Conservation (phyloP, 2,797 vertebrate genomes). For the Micromesistius poutassou region DNA sequence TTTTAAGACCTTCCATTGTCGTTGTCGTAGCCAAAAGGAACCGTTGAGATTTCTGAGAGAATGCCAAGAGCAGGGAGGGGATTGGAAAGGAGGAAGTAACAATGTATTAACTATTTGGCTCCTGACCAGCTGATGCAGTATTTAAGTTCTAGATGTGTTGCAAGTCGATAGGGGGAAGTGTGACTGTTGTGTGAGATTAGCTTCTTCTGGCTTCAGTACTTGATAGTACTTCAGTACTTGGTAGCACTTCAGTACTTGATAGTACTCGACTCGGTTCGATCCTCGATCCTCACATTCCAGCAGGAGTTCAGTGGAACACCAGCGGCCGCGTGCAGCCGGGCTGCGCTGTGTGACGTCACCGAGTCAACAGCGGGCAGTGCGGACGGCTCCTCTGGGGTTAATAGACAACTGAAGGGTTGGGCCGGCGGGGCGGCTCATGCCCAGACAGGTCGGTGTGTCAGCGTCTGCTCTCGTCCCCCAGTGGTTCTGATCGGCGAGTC, state of each 20-base stretch:
- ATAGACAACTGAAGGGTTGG: background rate
- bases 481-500: conserved; percentile 97
- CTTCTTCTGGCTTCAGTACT: background rate
- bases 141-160: background rate
- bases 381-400: conserved; percentile 10
- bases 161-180: background rate
- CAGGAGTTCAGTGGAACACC: conserved; percentile 7
- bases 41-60: background rate
- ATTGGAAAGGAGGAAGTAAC: conserved; percentile 42
- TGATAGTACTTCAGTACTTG: background rate
- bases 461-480: conserved; percentile 43
- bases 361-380: conserved; percentile 6
- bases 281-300: conserved; percentile 46
- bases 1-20: background rate
- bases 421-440: background rate
- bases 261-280: background rate
- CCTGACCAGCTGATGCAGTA: conserved; percentile 32
- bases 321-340: conserved; percentile 7
- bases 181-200: background rate
- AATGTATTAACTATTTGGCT: conserved; percentile 29
- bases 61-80: background rate
- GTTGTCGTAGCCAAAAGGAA: background rate
- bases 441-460: background rate
- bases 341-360: conserved; percentile 44
- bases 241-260: background rate